phyloP scores from a whole-genome alignment of 2,888 invertebrate species.

The Leucania comma region DNA sequence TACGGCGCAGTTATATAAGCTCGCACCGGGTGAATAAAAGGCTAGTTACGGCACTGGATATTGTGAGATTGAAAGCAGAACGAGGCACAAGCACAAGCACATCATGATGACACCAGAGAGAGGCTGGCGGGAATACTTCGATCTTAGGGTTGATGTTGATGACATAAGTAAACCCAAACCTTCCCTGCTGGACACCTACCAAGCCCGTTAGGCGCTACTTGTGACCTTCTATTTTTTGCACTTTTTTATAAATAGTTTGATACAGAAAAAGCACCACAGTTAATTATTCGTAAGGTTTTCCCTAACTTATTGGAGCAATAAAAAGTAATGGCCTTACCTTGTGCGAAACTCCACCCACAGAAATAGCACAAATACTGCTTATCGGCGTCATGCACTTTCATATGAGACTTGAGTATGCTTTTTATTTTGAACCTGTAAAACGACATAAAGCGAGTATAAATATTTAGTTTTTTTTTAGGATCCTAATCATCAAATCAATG shows the following conservation, averaged over 20 bases:
- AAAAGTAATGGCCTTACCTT: slow-evolving; percentile 71
- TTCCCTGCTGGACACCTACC: not conserved
- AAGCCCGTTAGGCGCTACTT: not conserved
- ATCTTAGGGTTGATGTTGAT: too few species aligned
- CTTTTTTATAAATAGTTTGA: slow-evolving; percentile 22
- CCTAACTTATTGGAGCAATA: slow-evolving; percentile 1
- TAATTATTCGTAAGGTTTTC: slow-evolving; percentile 29
- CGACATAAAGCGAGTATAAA: not conserved
- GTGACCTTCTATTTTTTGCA: slow-evolving; percentile 11
- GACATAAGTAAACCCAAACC: not conserved
- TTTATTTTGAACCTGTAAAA: slow-evolving; percentile 84
- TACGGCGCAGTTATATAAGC: too few species aligned
- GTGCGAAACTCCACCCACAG: slow-evolving; percentile 84
- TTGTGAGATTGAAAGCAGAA: too few species aligned
- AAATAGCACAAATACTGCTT: slow-evolving; percentile 82
- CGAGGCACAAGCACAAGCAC: too few species aligned
- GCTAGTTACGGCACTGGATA: too few species aligned
- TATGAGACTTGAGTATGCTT: slow-evolving; percentile 81
- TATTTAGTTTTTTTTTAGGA: not conserved
- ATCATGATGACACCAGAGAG: too few species aligned
- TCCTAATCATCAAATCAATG: too few species aligned
- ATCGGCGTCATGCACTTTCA: slow-evolving; percentile 80
- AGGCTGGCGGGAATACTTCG: too few species aligned
- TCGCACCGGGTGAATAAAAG: too few species aligned
- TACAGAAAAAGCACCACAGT: slow-evolving; percentile 8